phyloP scores from a whole-genome alignment of 2,113 vertebrate species.

The Archilochus colubris region DNA sequence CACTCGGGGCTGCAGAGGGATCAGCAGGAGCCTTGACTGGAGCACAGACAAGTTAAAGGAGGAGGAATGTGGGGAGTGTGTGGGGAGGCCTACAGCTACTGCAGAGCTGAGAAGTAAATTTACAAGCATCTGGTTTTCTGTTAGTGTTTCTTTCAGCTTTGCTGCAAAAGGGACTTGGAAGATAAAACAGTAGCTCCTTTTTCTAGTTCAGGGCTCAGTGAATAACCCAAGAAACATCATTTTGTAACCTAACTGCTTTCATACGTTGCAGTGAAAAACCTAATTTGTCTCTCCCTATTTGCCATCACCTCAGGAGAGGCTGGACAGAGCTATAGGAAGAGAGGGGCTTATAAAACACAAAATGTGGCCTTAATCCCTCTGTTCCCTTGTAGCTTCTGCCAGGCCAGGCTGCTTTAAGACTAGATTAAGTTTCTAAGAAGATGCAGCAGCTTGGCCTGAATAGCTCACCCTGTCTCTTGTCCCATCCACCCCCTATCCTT shows the following conservation, averaged over 20 bases:
- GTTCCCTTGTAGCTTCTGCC: background rate
- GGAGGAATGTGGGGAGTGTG: accelerated
- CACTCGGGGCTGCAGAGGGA: background rate
- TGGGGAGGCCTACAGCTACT: background rate
- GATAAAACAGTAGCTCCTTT: background rate
- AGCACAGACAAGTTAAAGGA: background rate
- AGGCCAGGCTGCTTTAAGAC: constrained; percentile 17
- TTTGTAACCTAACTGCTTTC: accelerated
- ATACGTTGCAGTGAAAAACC: background rate
- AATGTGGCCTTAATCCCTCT: constrained; percentile 1
- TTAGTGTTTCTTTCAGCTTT: background rate
- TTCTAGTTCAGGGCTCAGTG: background rate
- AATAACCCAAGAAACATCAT: background rate
- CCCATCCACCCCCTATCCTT: background rate
- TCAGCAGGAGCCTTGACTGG: background rate
- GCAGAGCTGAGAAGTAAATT: background rate
- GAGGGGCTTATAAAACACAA: background rate
- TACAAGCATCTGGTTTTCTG: background rate
- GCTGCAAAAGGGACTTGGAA: background rate
- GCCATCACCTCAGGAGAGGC: background rate
- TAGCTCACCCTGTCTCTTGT: background rate
- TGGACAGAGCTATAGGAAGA: background rate
- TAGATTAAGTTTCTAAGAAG: constrained; percentile 51
- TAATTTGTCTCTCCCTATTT: background rate
- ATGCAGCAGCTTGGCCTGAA: constrained; percentile 34